A percentile compares a stretch with the other conserved stretches of the same genome.
Conservation (phyloP, 2,113 vertebrate species). For the Oenanthe melanoleuca region DNA sequence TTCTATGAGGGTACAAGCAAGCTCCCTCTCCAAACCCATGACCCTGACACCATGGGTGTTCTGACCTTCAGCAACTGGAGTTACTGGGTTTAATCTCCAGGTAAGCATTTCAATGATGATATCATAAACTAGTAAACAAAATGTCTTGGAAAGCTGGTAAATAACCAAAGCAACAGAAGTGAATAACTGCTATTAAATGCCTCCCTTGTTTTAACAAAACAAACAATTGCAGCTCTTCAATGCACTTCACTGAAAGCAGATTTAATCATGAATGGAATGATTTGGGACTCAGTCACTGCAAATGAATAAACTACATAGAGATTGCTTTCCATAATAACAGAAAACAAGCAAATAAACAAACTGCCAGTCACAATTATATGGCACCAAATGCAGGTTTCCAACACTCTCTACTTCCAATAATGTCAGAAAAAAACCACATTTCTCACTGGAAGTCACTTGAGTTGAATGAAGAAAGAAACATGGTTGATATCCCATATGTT, state of each 20-base stretch:
- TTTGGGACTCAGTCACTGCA: conserved; percentile 18
- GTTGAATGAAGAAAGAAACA: neutral
- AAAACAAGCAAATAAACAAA: conserved; percentile 27
- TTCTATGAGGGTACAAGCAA: neutral
- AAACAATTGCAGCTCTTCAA: conserved; percentile 5
- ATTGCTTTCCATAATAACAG: neutral
- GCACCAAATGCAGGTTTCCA: neutral
- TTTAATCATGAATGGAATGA: neutral
- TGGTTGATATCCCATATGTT: neutral
- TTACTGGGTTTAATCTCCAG: neutral
- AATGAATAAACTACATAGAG: conserved; percentile 10
- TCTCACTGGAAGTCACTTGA: neutral
- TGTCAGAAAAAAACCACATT: neutral
- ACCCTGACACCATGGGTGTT: neutral
- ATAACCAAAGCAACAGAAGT: neutral
- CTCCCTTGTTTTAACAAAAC: conserved; percentile 15
- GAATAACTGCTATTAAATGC: conserved; percentile 1
- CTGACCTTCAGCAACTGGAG: neutral
- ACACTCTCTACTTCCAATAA: neutral
- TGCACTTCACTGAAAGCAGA: neutral
- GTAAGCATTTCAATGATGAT: neutral
- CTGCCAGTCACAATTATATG: neutral
- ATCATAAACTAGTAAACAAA: neutral
- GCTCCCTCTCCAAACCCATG: neutral
- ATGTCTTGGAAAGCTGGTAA: neutral